Evolutionary conservation across 23 tunicate genomes (phyloP).

Genomic region (Phallusia fumigata): DNA sequence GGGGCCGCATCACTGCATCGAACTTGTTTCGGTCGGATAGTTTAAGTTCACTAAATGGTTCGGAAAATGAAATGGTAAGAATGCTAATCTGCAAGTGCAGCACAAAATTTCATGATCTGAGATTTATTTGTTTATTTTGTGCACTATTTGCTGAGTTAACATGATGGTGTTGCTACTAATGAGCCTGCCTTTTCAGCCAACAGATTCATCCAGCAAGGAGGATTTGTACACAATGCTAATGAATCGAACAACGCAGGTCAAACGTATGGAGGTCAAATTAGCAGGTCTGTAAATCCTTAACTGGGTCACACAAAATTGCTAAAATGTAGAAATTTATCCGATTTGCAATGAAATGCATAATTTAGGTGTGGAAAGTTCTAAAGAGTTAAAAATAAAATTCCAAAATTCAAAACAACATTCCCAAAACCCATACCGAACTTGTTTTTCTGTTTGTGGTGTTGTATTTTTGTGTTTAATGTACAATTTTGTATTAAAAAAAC

Average conservation of each 20-base stretch:
- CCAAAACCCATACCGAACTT: not conserved
- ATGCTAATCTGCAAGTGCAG: not conserved
- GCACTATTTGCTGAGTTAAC: not conserved
- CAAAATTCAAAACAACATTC: too few species aligned
- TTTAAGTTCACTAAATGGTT: slow-evolving; percentile 48
- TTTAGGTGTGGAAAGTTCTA: too few species aligned
- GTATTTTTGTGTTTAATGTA: too few species aligned
- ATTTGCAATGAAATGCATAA: too few species aligned
- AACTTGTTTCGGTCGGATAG: slow-evolving; percentile 48
- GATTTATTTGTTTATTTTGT: not conserved
- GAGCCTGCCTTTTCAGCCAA: slow-evolving; percentile 1
- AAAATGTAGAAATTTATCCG: too few species aligned
- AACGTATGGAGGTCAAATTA: slow-evolving; percentile 78
- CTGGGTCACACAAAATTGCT: too few species aligned
- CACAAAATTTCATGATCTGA: not conserved
- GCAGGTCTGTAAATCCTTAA: slow-evolving; percentile 37
- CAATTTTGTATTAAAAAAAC: too few species aligned
- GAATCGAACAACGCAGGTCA: slow-evolving; percentile 69
- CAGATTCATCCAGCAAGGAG: slow-evolving; percentile 62
- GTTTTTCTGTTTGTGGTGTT: too few species aligned
- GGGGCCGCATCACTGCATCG: not conserved
- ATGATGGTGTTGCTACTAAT: not conserved
- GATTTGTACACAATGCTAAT: slow-evolving; percentile 55
- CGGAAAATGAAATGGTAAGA: slow-evolving; percentile 58
- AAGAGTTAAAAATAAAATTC: too few species aligned